Percentiles rank a stretch among this genome's conserved stretches.
Conservation (phyloP, 2,888 invertebrate genomes). For the Mechanitis mazaeus region DNA sequence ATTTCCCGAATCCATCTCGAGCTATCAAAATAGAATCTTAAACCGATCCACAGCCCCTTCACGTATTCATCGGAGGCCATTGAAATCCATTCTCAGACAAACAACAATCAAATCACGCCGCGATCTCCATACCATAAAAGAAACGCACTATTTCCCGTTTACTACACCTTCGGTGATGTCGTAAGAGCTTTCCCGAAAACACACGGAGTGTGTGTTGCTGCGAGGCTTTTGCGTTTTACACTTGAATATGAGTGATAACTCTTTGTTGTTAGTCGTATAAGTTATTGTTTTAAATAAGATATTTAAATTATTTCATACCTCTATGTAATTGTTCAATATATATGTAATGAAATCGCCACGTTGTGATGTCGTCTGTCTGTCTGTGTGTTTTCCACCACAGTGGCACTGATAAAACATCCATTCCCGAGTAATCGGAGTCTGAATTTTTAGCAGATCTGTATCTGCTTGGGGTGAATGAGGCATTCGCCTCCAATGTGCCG, state of each 20-base stretch:
- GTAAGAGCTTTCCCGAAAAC: slow-evolving; percentile 32
- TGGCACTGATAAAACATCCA: slow-evolving; percentile 61
- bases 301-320: too few species aligned
- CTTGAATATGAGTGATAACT: background rate
- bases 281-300: too few species aligned
- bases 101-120: slow-evolving; percentile 45
- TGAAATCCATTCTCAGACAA: slow-evolving; percentile 41
- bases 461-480: slow-evolving; percentile 31
- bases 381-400: slow-evolving; percentile 34
- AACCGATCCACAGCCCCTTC: slow-evolving; percentile 18
- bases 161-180: slow-evolving; percentile 56
- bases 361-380: slow-evolving; percentile 9
- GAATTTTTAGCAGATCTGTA: slow-evolving; percentile 59
- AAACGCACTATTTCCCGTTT: slow-evolving; percentile 53
- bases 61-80: slow-evolving; percentile 38
- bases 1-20: slow-evolving; percentile 9
- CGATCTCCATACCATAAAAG: slow-evolving; percentile 50
- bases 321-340: too few species aligned
- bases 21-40: slow-evolving; percentile 18
- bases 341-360: slow-evolving; percentile 15
- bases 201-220: slow-evolving; percentile 29
- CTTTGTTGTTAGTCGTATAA: too few species aligned
- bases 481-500: slow-evolving; percentile 33
- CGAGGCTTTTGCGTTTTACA: background rate
- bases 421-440: slow-evolving; percentile 58